phyloP scores from a whole-genome alignment of 2,797 vertebrate species.

The Microhierax caerulescens region DNA sequence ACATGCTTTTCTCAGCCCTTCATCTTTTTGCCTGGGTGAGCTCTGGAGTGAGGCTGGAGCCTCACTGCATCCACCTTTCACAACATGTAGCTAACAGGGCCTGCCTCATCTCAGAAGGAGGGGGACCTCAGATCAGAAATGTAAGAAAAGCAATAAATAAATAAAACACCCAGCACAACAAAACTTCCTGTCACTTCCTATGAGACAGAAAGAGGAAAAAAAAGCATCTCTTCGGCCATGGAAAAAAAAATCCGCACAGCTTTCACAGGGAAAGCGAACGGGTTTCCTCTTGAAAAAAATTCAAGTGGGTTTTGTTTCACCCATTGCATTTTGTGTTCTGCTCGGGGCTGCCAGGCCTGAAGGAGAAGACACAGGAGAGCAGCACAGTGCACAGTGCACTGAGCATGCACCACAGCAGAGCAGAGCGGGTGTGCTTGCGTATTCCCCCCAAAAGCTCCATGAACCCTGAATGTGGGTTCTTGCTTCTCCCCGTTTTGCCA shows the following conservation, averaged over 20 bases:
- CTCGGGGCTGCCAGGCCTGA: neutral
- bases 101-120: neutral
- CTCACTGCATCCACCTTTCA: neutral
- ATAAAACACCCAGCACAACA: neutral
- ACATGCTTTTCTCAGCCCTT: neutral
- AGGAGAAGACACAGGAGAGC: neutral
- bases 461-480: neutral
- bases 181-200: neutral
- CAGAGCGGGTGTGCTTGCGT: neutral
- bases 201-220: neutral
- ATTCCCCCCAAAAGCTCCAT: neutral
- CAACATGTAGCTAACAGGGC: neutral
- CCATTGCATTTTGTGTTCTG: neutral
- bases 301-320: neutral
- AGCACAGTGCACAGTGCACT: accelerated
- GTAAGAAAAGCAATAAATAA: neutral
- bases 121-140: neutral
- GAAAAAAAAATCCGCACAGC: neutral
- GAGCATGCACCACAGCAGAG: accelerated
- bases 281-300: neutral
- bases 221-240: neutral
- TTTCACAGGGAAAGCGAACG: neutral
- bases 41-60: neutral
- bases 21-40: neutral
- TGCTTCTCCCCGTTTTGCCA: accelerated